Evolutionary conservation across 2,888 invertebrate genomes (phyloP).

Genomic region (Watsonalla binaria): DNA sequence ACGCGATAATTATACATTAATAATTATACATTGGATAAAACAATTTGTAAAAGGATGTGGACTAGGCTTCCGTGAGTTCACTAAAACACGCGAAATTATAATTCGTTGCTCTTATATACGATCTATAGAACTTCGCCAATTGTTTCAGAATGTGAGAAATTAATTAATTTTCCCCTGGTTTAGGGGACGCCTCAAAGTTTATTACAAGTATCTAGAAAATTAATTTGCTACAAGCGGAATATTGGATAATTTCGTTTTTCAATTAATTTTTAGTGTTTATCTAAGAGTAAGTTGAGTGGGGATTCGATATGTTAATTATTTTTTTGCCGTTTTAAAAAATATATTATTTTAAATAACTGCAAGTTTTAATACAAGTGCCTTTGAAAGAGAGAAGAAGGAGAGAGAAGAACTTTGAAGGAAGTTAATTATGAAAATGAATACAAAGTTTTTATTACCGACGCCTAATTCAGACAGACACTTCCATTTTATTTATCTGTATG

Average conservation of each 20-base stretch:
- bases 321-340: not conserved
- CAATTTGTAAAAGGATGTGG: slow-evolving; percentile 5
- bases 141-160: slow-evolving; percentile 26
- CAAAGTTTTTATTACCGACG: no score
- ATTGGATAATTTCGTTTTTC: not conserved
- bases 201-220: slow-evolving; percentile 8
- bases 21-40: not conserved
- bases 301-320: not conserved
- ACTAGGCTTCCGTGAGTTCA: slow-evolving; percentile 5
- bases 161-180: slow-evolving; percentile 34
- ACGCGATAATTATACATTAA: not conserved
- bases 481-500: no score
- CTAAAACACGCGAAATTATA: slow-evolving; percentile 4
- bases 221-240: not conserved
- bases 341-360: no score
- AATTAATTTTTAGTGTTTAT: not conserved
- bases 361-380: no score
- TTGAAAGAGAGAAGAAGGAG: no score
- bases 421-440: no score
- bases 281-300: not conserved
- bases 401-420: no score
- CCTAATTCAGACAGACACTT: no score
- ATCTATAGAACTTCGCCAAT: slow-evolving; percentile 26
- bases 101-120: slow-evolving; percentile 17
- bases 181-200: slow-evolving; percentile 14